A percentile compares a stretch with the other conserved stretches of the same genome.
Evolutionary conservation across 2,888 invertebrate genomes (phyloP).

Genomic region (Neocrepidodera transversa): DNA sequence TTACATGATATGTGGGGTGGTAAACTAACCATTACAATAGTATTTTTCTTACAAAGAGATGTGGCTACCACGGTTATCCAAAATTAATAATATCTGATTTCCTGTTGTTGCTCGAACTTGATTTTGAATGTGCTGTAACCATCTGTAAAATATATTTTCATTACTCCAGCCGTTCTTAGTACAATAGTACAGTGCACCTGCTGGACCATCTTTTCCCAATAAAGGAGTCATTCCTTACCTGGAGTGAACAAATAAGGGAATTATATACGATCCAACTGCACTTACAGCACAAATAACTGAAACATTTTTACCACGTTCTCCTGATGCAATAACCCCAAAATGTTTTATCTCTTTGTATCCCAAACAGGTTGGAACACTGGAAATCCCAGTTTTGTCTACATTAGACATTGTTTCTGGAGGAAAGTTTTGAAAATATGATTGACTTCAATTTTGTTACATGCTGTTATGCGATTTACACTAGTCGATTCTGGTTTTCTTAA

Average conservation of each 20-base stretch:
- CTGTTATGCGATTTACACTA: neutral
- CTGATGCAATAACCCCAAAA: neutral
- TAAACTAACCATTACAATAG: neutral
- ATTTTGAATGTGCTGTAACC: neutral
- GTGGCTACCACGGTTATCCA: neutral
- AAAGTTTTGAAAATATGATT: neutral
- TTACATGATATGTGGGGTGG: neutral
- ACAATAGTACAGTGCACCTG: neutral
- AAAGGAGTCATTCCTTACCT: neutral
- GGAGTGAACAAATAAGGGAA: neutral
- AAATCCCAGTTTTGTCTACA: neutral
- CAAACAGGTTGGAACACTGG: neutral
- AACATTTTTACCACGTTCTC: neutral
- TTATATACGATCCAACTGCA: neutral
- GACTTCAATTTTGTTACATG: neutral
- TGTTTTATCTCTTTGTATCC: neutral
- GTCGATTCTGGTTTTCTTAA: neutral
- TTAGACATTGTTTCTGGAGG: neutral
- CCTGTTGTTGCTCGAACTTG: neutral
- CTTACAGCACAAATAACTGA: neutral
- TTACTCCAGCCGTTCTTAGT: neutral
- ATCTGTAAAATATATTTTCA: neutral
- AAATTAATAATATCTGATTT: neutral
- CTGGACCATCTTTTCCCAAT: neutral
- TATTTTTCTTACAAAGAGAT: neutral